Evolutionary conservation across 2,113 vertebrate species (phyloP).

Genomic region (Ciconia stormi): DNA sequence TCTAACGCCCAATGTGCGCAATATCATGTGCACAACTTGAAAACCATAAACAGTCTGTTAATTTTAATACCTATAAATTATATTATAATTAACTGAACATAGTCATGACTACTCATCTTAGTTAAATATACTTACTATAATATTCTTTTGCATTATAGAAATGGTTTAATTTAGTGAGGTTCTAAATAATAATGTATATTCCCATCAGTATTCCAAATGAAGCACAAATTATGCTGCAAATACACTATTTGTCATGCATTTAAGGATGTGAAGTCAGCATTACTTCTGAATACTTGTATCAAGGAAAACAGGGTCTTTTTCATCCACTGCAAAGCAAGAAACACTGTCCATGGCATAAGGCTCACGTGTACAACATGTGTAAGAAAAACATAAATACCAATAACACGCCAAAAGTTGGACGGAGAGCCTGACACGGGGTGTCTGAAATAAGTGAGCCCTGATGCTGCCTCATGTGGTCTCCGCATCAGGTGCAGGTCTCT

Average conservation of each 20-base stretch:
- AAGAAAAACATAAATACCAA: neutral
- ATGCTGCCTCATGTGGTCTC: neutral
- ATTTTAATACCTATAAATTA: neutral
- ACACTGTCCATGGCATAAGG: neutral
- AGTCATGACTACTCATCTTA: neutral
- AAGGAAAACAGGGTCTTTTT: neutral
- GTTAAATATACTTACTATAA: neutral
- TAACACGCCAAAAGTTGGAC: constrained; percentile 17
- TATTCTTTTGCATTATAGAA: neutral
- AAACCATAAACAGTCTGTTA: neutral
- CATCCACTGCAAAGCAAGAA: neutral
- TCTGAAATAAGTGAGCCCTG: neutral
- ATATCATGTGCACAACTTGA: neutral
- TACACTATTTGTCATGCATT: neutral
- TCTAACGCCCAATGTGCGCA: neutral
- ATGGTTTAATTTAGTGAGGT: neutral
- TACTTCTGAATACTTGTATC: neutral
- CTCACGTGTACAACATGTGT: neutral
- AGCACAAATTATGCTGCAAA: neutral
- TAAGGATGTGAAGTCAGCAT: neutral
- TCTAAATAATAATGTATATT: neutral
- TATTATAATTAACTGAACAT: neutral
- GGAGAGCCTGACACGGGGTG: neutral
- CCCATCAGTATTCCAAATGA: neutral
- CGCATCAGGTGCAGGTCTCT: neutral